These are phyloP conservation scores for Sebastes diaconus DNA, from an alignment of 2,797 vertebrate species.

Conservation along the genomic window DNA sequence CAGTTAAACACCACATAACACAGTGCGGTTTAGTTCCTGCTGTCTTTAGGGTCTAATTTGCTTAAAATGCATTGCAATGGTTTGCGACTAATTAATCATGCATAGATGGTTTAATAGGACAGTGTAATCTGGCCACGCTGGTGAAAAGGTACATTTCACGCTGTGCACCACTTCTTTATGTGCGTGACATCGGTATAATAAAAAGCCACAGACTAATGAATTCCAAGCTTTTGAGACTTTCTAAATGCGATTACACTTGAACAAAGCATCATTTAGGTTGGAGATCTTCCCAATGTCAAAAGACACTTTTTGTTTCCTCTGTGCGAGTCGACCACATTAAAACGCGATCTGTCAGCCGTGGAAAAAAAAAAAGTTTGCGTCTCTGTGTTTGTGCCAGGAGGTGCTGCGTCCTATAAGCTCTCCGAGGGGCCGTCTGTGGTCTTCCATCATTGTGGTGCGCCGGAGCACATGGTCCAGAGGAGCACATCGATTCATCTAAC, in stretches of 20 bases:
- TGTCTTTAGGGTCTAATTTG: constrained; percentile 47
- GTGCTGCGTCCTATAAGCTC: constrained; percentile 53
- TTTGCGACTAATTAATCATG: constrained; percentile 72
- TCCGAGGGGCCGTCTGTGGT: constrained; percentile 51
- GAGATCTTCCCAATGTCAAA: constrained; percentile 56
- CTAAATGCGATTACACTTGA: constrained; percentile 60
- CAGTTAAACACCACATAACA: constrained; percentile 8
- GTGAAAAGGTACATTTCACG: constrained; percentile 75
- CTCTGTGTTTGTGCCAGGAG: constrained; percentile 64
- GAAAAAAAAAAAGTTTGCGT: constrained; percentile 42
- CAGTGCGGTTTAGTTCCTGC: constrained; percentile 2
- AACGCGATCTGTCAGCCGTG: constrained; percentile 65
- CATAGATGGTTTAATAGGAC: constrained; percentile 66
- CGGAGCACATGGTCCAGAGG: constrained; percentile 50
- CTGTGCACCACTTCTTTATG: constrained; percentile 59
- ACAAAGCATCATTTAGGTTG: constrained; percentile 62
- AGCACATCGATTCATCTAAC: constrained; percentile 63
- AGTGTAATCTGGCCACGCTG: constrained; percentile 63
- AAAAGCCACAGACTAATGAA: constrained; percentile 60
- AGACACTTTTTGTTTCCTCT: constrained; percentile 60
- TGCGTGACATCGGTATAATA: constrained; percentile 49
- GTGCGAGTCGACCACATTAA: constrained; percentile 65
- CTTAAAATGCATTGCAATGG: constrained; percentile 44
- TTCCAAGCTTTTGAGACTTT: constrained; percentile 55
- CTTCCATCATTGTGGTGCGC: constrained; percentile 57